Percentiles rank a stretch among this genome's conserved stretches.
Evolutionary conservation across 1,140 invertebrate species (phyloP).

Genomic region (Pygmarrhopalites habei): DNA sequence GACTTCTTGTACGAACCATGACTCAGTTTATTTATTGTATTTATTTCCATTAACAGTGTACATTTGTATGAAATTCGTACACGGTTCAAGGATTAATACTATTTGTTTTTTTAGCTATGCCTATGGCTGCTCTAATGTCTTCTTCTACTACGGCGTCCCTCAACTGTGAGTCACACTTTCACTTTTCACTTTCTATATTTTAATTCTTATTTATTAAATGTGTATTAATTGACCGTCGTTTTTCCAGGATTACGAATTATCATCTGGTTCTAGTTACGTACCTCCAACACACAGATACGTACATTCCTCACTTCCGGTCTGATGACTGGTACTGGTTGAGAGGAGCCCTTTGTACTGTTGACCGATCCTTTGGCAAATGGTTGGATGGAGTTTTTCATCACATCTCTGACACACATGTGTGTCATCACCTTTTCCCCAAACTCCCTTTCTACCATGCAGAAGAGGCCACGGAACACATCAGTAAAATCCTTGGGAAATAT

Average conservation of each 20-base stretch:
- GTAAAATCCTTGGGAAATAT: conserved; percentile 9
- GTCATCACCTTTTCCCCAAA: conserved; percentile 14
- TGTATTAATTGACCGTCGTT: no score
- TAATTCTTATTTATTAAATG: no score
- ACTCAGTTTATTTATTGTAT: no score
- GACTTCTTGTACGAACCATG: no score
- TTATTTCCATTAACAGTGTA: no score
- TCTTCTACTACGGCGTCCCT: conserved; percentile 6
- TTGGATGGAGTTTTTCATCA: conserved; percentile 14
- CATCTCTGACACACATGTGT: conserved; percentile 12
- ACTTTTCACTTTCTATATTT: no score
- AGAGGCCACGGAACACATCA: conserved; percentile 7
- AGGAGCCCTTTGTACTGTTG: conserved; percentile 10
- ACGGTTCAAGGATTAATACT: no score
- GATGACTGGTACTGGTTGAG: conserved; percentile 11
- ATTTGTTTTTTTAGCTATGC: no score
- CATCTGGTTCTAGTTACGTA: conserved; percentile 8
- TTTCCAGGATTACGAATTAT: conserved; percentile 10
- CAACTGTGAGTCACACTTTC: no score
- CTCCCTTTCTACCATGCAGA: conserved; percentile 7
- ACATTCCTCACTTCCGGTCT: neutral
- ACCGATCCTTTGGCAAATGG: conserved; percentile 5
- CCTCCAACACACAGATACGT: conserved; percentile 14
- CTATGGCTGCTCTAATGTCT: neutral
- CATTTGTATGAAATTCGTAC: no score